Conservation (phyloP, 2,888 invertebrate genomes). For the Protodeltote pygarga region DNA sequence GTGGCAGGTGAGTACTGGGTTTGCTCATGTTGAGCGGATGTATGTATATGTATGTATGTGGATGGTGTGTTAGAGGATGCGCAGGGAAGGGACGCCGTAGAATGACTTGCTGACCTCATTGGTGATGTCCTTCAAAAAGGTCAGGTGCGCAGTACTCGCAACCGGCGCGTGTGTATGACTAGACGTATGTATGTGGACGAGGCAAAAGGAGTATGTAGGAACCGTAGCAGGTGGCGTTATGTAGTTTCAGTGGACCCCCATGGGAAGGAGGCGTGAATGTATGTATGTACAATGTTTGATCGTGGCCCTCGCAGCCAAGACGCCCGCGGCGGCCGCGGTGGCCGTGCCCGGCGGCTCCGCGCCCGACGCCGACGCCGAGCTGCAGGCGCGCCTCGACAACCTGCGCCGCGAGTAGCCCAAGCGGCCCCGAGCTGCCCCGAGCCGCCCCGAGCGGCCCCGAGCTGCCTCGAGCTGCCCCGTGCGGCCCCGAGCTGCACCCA, state of each 20-base stretch:
- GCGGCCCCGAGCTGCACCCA: background rate
- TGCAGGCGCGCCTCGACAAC: conserved; percentile 98
- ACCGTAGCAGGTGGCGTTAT: no score
- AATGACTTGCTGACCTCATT: no score
- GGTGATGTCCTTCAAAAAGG: no score
- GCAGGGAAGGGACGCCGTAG: background rate
- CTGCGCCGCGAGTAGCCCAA: conserved; percentile 94
- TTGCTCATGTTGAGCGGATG: no score
- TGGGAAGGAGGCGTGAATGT: no score
- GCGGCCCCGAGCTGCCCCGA: background rate
- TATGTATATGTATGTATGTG: background rate
- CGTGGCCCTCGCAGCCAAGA: conserved; percentile 78
- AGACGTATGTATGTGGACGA: no score
- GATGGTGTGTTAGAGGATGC: background rate
- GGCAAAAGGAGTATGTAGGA: no score
- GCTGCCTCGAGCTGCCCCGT: background rate
- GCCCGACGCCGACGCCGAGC: conserved; percentile 96
- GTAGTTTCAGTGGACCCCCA: no score
- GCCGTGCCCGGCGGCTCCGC: conserved; percentile 74
- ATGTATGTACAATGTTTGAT: background rate
- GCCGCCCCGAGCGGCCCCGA: background rate
- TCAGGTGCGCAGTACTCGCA: no score
- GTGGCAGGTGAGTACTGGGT: conserved; percentile 72
- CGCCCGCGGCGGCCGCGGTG: conserved; percentile 88
- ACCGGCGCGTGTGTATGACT: no score